phyloP scores from a whole-genome alignment of 1,140 invertebrate species.

The Hylyphantes graminicola region DNA sequence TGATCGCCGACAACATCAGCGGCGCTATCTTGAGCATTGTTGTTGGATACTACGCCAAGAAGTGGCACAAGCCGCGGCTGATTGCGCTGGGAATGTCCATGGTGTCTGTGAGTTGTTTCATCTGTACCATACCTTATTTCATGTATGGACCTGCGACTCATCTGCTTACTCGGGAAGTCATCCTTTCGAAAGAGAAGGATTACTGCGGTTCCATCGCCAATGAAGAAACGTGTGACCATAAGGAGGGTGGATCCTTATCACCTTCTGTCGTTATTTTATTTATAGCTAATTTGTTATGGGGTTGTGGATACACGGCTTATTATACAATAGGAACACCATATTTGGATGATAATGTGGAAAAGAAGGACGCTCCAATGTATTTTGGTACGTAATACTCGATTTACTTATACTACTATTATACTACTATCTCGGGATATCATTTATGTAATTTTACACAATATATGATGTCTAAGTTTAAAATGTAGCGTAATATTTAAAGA shows the following conservation, averaged over 20 bases:
- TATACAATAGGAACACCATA: conserved; percentile 65
- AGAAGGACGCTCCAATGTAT: conserved; percentile 64
- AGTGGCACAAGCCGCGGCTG: conserved; percentile 77
- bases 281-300: conserved; percentile 56
- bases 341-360: conserved; percentile 66
- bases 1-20: conserved; percentile 52
- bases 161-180: conserved; percentile 19
- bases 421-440: not conserved
- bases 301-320: conserved; percentile 61
- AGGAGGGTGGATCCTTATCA: conserved; percentile 62
- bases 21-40: conserved; percentile 37
- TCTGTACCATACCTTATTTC: conserved; percentile 76
- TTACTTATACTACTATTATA: not conserved
- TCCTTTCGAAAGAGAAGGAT: not conserved
- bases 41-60: conserved; percentile 76
- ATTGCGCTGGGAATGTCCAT: conserved; percentile 77
- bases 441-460: no score
- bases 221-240: conserved; percentile 1
- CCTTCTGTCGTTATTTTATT: conserved; percentile 46
- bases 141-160: conserved; percentile 72
- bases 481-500: no score
- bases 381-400: conserved; percentile 26
- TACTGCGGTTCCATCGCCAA: conserved; percentile 6
- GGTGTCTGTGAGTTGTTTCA: conserved; percentile 76
- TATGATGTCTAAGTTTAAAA: no score